Evolutionary conservation across 2,888 invertebrate species (phyloP), one percentile per base, ranked within the genome.

Genomic region (Amphipoea lucens): DNA sequence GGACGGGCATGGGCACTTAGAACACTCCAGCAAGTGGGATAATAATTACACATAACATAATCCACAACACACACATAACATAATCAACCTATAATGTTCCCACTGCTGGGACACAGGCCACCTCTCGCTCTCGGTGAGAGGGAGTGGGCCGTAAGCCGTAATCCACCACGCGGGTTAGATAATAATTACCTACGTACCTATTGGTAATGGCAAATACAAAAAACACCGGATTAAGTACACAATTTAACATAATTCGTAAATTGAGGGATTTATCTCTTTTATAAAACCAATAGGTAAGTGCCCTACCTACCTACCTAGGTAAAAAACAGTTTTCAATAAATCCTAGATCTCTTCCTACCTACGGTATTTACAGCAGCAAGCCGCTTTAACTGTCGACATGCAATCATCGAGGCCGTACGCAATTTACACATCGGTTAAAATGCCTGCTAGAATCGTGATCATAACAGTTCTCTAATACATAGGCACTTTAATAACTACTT

Each of bases 401-500:
- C 84, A 67, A 83, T 54, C 69, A 54, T 62, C 60, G 81, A 83
- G 78, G 78, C 66, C 60, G 51, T 36, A 17, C 20, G 84, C 60
- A 66, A 66, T 81, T 78, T 66, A 67, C 36, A 62, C 70, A 78
- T 65, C 65, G 60, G 29, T 77, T 81, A n/a, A 83, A 83, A 83
- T 83, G 54, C 20, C 70, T 78, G 54, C 54, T 29, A 66, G 78
- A 36, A 70, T 70, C 51, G 51, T 78, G 42, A 51, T 45, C 42
- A n/a, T 45, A 29, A 4, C 12, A 48, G 48, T 60, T 29, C 23
- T 66, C 11, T 20, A 57, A 54, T 40, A 65, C 11, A 9, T 36
- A 51, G 2, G 67, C 17, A n/a, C 36, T 48, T 29, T 23, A 73
- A 23, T 20, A 36, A 23, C 48, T 71, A 20, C 3, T 12, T 60